Percentiles rank a stretch among this genome's conserved stretches.
Conservation (phyloP, 2,113 vertebrate genomes). For the Antechinus stuartii region DNA sequence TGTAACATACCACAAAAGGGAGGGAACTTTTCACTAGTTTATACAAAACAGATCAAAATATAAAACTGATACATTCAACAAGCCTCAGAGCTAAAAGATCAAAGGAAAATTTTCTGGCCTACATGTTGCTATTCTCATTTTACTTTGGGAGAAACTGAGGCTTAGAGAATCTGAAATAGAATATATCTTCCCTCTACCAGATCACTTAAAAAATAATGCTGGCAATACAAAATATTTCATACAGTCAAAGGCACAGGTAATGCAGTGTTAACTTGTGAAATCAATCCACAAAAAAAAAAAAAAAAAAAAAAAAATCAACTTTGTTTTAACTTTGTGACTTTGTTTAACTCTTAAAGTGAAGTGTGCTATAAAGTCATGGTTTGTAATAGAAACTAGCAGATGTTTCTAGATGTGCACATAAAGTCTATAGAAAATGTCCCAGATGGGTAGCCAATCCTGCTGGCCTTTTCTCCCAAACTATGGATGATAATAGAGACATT, state of each 20-base stretch:
- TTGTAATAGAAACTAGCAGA: constrained; percentile 32
- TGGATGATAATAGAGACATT: neutral
- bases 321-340: neutral
- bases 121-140: constrained; percentile 24
- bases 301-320: neutral
- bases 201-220: neutral
- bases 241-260: neutral
- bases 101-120: constrained; percentile 20
- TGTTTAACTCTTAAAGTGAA: neutral
- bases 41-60: constrained; percentile 20
- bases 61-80: neutral
- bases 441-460: neutral
- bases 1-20: constrained; percentile 5
- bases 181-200: neutral
- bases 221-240: neutral
- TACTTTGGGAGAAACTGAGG: constrained; percentile 2
- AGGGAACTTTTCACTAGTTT: neutral
- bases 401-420: constrained; percentile 17
- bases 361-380: neutral
- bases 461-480: constrained; percentile 2
- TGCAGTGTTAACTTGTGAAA: neutral
- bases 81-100: neutral
- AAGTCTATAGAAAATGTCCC: neutral
- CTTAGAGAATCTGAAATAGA: neutral
- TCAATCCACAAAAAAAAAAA: neutral